Conservation (phyloP, 2,113 vertebrate species). For the Sinosuthora webbiana region DNA sequence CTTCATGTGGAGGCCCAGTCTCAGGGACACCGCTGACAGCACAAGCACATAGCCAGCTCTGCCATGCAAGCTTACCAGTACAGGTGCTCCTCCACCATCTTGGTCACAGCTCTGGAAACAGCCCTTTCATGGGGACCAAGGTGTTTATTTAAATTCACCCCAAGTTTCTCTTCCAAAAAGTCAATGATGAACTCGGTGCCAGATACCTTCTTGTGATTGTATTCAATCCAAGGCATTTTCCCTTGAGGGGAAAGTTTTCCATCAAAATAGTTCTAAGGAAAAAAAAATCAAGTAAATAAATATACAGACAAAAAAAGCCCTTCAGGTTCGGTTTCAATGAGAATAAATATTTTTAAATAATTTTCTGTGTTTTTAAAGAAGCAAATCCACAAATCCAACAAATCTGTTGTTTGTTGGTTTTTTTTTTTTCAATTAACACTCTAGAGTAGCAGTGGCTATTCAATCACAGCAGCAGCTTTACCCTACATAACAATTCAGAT, state of each 20-base stretch:
- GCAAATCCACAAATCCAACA: not conserved
- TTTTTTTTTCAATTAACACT: not conserved
- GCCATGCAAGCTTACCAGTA: conserved; percentile 84
- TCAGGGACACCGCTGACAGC: not conserved
- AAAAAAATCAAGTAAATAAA: not conserved
- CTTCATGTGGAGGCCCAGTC: not conserved
- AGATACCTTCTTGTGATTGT: conserved; percentile 90
- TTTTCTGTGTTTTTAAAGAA: not conserved
- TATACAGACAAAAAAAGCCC: not conserved
- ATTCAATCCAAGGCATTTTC: conserved; percentile 99
- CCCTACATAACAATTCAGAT: not conserved
- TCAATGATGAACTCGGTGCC: conserved; percentile 97
- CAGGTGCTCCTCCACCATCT: conserved; percentile 96
- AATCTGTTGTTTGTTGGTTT: not conserved
- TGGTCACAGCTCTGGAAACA: conserved; percentile 88
- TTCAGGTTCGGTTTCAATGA: not conserved
- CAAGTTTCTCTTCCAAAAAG: conserved; percentile 96
- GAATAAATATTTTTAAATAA: not conserved
- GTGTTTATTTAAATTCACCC: conserved; percentile 90
- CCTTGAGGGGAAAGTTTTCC: conserved; percentile 96
- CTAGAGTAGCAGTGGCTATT: not conserved
- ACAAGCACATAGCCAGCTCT: not conserved
- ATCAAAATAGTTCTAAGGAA: conserved; percentile 92
- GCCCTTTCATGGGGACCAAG: conserved; percentile 89
- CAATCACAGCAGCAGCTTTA: not conserved